Evolutionary conservation across 1,140 invertebrate species (phyloP).

Genomic region (Tigriopus japonicus): DNA sequence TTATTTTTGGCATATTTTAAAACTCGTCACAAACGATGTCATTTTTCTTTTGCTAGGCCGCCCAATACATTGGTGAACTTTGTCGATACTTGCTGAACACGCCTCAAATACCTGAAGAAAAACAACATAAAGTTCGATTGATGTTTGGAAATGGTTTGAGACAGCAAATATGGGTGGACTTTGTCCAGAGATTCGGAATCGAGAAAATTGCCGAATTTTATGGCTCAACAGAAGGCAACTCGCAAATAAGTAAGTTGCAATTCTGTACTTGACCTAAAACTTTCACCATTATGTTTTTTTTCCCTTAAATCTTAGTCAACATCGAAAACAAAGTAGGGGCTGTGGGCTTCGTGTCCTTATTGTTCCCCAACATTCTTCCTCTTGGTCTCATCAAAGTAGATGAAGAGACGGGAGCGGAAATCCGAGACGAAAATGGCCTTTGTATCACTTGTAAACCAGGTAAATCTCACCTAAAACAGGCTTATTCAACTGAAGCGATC

Average conservation of each 20-base stretch:
- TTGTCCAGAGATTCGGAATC: conserved; percentile 34
- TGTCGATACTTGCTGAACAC: conserved; percentile 40
- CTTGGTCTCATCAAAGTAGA: conserved; percentile 33
- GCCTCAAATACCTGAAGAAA: conserved; percentile 29
- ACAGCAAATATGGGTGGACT: conserved; percentile 34
- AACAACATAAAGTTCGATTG: conserved; percentile 30
- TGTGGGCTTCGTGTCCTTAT: conserved; percentile 35
- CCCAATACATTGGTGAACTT: conserved; percentile 45
- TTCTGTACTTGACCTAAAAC: no score
- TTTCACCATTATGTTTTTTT: neutral
- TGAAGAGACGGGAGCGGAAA: conserved; percentile 17
- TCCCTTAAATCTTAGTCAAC: conserved; percentile 36
- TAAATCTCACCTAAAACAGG: no score
- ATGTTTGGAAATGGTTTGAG: conserved; percentile 37
- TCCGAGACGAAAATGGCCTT: conserved; percentile 48
- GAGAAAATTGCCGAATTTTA: conserved; percentile 34
- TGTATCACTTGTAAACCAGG: conserved; percentile 57
- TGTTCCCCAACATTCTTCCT: conserved; percentile 21
- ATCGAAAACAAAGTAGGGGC: conserved; percentile 32
- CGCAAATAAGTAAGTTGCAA: conserved; percentile 38
- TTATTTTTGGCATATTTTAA: neutral
- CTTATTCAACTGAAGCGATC: no score
- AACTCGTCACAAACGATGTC: neutral
- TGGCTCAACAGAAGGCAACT: conserved; percentile 39
- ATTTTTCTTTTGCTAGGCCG: conserved; percentile 23